Evolutionary conservation across 1,140 invertebrate genomes (phyloP).

Genomic region (Drosophila malerkotliana): DNA sequence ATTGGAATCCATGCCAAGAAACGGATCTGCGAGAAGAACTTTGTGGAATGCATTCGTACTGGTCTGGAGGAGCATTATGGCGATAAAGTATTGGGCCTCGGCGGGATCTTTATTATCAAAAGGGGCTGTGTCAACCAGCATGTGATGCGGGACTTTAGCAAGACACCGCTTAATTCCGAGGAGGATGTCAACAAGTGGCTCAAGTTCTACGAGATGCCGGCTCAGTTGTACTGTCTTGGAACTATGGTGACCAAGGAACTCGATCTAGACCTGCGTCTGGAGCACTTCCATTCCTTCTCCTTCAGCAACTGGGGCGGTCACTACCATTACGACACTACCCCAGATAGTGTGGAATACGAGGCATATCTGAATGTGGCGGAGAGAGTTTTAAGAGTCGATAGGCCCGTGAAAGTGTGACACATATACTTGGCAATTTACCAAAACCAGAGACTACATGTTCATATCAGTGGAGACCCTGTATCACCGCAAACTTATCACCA

Average conservation of each 20-base stretch:
- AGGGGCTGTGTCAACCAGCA: slow-evolving; percentile 94
- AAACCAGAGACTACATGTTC: neutral
- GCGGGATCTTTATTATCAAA: slow-evolving; percentile 93
- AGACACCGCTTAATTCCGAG: slow-evolving; percentile 88
- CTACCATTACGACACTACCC: slow-evolving; percentile 97
- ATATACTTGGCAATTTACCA: neutral
- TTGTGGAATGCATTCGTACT: slow-evolving; percentile 92
- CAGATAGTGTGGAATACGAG: slow-evolving; percentile 90
- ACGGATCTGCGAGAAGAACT: slow-evolving; percentile 91
- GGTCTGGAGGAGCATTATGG: slow-evolving; percentile 89
- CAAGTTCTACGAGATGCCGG: slow-evolving; percentile 94
- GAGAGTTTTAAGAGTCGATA: slow-evolving; percentile 91
- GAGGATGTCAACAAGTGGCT: slow-evolving; percentile 94
- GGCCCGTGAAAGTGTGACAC: slow-evolving; percentile 84
- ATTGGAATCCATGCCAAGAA: slow-evolving; percentile 92
- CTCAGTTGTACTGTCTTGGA: slow-evolving; percentile 93
- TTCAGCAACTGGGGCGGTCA: slow-evolving; percentile 95
- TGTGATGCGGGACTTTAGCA: slow-evolving; percentile 97
- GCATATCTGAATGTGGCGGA: slow-evolving; percentile 93
- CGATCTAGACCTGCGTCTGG: slow-evolving; percentile 93
- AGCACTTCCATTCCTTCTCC: slow-evolving; percentile 97
- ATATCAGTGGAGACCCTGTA: slow-evolving; percentile 1
- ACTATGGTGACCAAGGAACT: slow-evolving; percentile 94
- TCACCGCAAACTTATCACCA: slow-evolving; percentile 21
- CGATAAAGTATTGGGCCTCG: slow-evolving; percentile 91